Evolutionary conservation across 2,113 vertebrate genomes (phyloP).

Genomic region (Muntiacus muntjak): DNA sequence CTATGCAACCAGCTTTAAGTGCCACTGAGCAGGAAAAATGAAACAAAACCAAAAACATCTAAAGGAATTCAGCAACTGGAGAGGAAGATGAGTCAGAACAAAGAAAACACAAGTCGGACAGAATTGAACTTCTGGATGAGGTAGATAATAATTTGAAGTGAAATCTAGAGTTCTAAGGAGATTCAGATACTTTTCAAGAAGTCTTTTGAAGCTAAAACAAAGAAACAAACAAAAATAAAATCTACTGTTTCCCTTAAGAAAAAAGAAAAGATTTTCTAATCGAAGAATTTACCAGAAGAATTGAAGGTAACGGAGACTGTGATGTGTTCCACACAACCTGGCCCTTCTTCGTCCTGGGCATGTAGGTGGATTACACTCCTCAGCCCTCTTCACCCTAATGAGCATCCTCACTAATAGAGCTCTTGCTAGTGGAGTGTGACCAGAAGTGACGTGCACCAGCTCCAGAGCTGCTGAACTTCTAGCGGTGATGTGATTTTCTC

Average conservation of each 20-base stretch:
- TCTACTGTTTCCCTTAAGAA: neutral
- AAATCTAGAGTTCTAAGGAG: neutral
- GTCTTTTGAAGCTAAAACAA: neutral
- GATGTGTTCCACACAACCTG: neutral
- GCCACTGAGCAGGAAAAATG: neutral
- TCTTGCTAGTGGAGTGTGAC: neutral
- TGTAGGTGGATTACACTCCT: neutral
- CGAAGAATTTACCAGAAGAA: neutral
- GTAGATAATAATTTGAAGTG: neutral
- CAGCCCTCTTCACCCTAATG: neutral
- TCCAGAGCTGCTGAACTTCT: neutral
- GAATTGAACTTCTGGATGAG: neutral
- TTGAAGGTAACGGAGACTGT: neutral
- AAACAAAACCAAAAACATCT: neutral
- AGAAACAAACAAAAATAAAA: neutral
- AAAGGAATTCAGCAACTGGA: neutral
- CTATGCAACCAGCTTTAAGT: neutral
- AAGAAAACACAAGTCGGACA: neutral
- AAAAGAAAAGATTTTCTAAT: neutral
- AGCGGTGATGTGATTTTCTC: neutral
- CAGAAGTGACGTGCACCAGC: neutral
- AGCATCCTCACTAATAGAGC: neutral
- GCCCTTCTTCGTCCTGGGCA: neutral
- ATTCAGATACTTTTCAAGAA: neutral
- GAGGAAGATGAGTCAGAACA: neutral